These are phyloP conservation scores for Lasius platythorax DNA, from an alignment of 2,888 invertebrate species.

Conservation along the genomic window DNA sequence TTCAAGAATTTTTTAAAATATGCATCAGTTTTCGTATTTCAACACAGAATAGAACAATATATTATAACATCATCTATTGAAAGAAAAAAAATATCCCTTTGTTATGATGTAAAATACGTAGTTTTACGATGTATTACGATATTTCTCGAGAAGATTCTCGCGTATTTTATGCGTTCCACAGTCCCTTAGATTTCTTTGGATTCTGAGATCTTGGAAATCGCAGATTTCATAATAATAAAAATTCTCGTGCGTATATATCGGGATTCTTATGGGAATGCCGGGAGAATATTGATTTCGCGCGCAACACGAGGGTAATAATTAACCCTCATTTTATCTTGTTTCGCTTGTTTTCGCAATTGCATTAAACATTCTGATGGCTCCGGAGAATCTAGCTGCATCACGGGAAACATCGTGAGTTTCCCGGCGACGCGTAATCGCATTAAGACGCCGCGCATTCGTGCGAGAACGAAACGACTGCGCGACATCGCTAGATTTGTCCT, in stretches of 20 bases:
- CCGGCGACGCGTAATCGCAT: conserved; percentile 22
- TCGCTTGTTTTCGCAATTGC: background rate
- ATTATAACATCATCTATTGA: background rate
- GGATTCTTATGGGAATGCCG: background rate
- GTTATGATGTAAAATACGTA: background rate
- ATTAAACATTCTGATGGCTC: background rate
- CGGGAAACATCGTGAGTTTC: background rate
- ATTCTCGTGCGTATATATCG: conserved; percentile 3
- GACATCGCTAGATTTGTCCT: background rate
- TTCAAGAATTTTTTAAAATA: background rate
- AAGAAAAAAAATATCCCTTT: no score
- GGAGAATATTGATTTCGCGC: background rate
- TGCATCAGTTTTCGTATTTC: background rate
- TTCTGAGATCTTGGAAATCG: background rate
- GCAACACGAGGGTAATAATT: background rate
- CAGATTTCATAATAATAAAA: conserved; percentile 11
- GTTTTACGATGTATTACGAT: background rate
- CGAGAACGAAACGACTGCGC: background rate
- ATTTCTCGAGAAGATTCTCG: conserved; percentile 11
- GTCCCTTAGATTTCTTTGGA: background rate
- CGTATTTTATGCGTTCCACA: background rate
- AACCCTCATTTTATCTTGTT: background rate
- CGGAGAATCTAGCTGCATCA: conserved; percentile 17
- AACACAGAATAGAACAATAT: background rate
- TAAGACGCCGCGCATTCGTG: conserved; percentile 16